These are phyloP conservation scores for Thamnophis sirtalis DNA, from an alignment of 2,113 vertebrate species.

Conservation along the genomic window DNA sequence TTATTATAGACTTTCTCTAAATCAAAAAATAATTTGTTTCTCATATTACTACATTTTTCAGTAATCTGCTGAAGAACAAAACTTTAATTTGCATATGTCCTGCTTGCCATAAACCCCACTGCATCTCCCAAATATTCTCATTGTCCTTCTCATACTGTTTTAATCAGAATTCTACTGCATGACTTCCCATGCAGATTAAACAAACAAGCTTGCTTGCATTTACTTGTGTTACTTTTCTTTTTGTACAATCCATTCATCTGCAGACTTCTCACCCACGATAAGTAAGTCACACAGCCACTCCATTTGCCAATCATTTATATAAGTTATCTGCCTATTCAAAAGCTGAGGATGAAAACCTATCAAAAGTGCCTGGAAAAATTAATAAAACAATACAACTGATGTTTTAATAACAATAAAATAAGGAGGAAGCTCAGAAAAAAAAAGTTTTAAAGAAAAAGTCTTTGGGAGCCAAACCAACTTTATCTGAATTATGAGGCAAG, in stretches of 20 bases:
- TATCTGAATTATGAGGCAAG: neutral
- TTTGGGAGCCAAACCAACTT: neutral
- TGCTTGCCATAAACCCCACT: no score
- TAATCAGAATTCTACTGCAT: neutral
- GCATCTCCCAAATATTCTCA: no score
- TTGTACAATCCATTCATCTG: neutral
- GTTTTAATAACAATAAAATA: neutral
- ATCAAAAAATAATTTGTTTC: no score
- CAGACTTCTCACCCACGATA: neutral
- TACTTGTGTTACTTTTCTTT: neutral
- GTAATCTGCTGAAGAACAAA: no score
- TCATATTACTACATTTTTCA: no score
- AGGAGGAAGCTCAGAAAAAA: neutral
- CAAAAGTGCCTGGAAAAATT: neutral
- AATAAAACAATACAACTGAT: neutral
- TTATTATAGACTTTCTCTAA: no score
- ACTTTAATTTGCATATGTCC: neutral
- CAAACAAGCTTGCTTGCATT: neutral
- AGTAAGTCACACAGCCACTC: neutral
- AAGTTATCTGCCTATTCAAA: neutral
- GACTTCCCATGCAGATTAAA: neutral
- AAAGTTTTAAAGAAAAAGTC: no score
- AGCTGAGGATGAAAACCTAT: no score
- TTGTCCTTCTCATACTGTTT: neutral
- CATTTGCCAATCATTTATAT: neutral